phyloP scores from a whole-genome alignment of 2,888 invertebrate genomes.

The Allygus modestus region DNA sequence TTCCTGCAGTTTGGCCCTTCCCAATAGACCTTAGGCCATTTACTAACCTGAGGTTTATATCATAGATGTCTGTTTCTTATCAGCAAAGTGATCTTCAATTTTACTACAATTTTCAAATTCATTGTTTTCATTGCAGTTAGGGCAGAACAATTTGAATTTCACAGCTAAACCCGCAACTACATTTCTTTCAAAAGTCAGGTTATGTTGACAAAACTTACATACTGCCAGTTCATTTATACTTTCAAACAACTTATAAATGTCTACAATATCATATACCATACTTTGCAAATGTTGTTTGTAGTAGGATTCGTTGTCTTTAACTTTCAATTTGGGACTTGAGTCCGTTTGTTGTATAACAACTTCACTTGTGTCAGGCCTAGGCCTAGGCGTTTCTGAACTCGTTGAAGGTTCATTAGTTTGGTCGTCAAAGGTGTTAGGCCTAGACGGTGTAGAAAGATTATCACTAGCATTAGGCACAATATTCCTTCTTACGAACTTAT shows the following conservation, averaged over 20 bases:
- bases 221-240: slow-evolving; percentile 27
- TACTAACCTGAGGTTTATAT: slow-evolving; percentile 36
- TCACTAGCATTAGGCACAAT: no score
- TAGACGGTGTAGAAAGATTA: slow-evolving; percentile 7
- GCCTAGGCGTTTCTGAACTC: slow-evolving; percentile 15
- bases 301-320: not conserved
- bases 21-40: slow-evolving; percentile 49
- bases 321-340: not conserved
- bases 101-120: slow-evolving; percentile 2
- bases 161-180: slow-evolving; percentile 43
- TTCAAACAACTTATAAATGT: not conserved
- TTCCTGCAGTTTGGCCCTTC: slow-evolving; percentile 26
- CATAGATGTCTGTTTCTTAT: slow-evolving; percentile 37
- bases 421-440: slow-evolving; percentile 13
- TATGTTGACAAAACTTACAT: slow-evolving; percentile 36
- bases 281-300: not conserved
- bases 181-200: slow-evolving; percentile 40
- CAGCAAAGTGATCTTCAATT: not conserved
- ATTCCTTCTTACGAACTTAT: no score
- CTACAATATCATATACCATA: slow-evolving; percentile 29
- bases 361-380: not conserved
- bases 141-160: slow-evolving; percentile 33
- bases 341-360: not conserved
- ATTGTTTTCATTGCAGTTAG: slow-evolving; percentile 11
- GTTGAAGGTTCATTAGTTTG: not conserved